A percentile compares a stretch with the other conserved stretches of the same genome.
These are phyloP conservation scores for Oryzias celebensis DNA, from an alignment of 2,113 vertebrate species.

Conservation along the genomic window DNA sequence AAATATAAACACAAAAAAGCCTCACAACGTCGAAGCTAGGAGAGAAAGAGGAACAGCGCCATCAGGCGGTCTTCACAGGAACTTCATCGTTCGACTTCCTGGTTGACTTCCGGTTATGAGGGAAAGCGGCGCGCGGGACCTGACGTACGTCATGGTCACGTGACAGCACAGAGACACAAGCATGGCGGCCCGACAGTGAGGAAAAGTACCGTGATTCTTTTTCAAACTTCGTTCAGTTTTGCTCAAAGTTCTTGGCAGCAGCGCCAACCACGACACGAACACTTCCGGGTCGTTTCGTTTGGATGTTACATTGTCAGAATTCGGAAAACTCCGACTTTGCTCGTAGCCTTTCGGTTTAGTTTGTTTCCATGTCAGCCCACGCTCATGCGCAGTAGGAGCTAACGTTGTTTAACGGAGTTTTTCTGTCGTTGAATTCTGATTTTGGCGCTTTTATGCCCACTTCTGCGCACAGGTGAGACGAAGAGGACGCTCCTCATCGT, in stretches of 20 bases:
- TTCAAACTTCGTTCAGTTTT: neutral
- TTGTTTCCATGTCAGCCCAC: slow-evolving; percentile 20
- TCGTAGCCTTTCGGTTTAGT: neutral
- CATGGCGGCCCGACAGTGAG: slow-evolving; percentile 54
- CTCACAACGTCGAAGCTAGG: too few relatives aligned
- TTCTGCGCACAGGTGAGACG: slow-evolving; percentile 29
- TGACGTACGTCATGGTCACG: slow-evolving; percentile 9
- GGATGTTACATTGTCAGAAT: too few relatives aligned
- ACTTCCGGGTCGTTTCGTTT: too few relatives aligned
- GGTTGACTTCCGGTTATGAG: too few relatives aligned
- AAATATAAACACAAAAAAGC: too few relatives aligned
- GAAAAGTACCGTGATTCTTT: slow-evolving; percentile 32
- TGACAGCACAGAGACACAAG: slow-evolving; percentile 33
- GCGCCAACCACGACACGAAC: too few relatives aligned
- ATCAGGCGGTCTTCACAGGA: too few relatives aligned
- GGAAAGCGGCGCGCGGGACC: neutral
- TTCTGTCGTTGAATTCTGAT: too few relatives aligned
- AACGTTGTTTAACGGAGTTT: neutral
- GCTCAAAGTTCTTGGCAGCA: too few relatives aligned
- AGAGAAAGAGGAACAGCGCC: too few relatives aligned
- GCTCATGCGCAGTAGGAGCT: neutral
- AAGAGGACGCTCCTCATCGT: slow-evolving; percentile 11
- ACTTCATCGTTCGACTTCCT: too few relatives aligned
- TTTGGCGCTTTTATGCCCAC: neutral
- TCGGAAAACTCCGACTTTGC: neutral